Evolutionary conservation across 2,888 invertebrate genomes (phyloP).

Genomic region (Rhyacophila evoluta): DNA sequence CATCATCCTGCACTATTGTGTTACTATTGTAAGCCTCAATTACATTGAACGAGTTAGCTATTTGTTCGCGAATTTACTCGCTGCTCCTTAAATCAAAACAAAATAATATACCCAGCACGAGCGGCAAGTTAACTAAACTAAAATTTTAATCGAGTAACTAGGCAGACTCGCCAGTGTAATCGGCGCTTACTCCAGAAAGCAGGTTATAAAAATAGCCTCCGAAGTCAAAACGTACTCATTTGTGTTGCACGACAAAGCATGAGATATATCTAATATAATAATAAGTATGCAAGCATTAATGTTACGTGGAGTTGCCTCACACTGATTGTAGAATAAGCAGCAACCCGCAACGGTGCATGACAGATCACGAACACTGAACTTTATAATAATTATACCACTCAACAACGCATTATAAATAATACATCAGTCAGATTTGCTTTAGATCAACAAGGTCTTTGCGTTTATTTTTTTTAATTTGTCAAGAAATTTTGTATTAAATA

Average conservation of each 20-base stretch:
- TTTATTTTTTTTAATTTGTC: neutral
- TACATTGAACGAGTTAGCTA: too few species aligned
- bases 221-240: neutral
- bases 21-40: too few species aligned
- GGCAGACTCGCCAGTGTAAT: neutral
- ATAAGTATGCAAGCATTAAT: neutral
- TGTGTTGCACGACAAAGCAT: neutral
- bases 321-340: neutral
- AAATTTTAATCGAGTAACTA: neutral
- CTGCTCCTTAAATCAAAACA: too few species aligned
- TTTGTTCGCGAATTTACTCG: too few species aligned
- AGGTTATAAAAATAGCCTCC: neutral
- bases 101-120: too few species aligned
- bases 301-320: neutral
- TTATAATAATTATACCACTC: neutral
- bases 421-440: neutral
- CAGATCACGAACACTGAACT: slow-evolving; percentile 11
- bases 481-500: too few species aligned
- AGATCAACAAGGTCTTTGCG: neutral
- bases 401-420: neutral
- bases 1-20: too few species aligned
- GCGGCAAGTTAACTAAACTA: neutral
- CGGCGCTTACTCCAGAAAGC: neutral
- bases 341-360: neutral
- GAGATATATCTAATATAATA: neutral